Evolutionary conservation across 2,888 invertebrate species (phyloP), one percentile per base, ranked within the genome.

Genomic region (Cremastobaeus sp.): DNA sequence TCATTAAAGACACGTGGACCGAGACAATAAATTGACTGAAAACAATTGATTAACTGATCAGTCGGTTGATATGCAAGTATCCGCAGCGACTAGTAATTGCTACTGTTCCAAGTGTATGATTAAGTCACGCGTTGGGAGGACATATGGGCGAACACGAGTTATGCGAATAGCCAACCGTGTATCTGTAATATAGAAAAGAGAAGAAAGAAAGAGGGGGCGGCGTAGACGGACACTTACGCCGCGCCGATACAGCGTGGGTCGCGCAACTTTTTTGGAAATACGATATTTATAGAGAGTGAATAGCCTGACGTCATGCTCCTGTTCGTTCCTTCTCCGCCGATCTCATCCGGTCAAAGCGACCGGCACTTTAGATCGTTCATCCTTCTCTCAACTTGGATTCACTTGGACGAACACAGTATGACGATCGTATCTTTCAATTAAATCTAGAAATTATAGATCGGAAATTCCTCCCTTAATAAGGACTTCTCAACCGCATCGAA

Each of bases 241-340:
- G 45, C 50, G 48, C 65, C 30, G 62, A 50, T 70, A 54, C 45
- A 30, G 78, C 77, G 82, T 82, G 78, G 83, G 82, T 70, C 76
- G 81, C 60, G 54, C 47, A 47, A 79, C 78, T 81, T 79, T 80
- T 82, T 79, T 68, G 77, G 78, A 81, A 81, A 82, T 78, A 77
- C 77, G 80, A 81, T 84, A 84, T 84, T 84, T 84, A 84, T 84
- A 82, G 81, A 82, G 81, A 81, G 81, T 79, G 79, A 79, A 83
- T 79, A 80, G 79, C 76, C 75, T 83, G 83, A 84, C 84, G 83
- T 84, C 83, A 83, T 77, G 64, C 48, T 43, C 30, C 37, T 68
- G 54, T 64, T 73, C 73, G 73, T 54, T 74, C 76, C 62, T 52
- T 52, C 72, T 48, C 54, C 62, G 55, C 21, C 37, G 17, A 47